phyloP scores from a whole-genome alignment of 1,140 invertebrate species.

The Scaptomyza pallida region DNA sequence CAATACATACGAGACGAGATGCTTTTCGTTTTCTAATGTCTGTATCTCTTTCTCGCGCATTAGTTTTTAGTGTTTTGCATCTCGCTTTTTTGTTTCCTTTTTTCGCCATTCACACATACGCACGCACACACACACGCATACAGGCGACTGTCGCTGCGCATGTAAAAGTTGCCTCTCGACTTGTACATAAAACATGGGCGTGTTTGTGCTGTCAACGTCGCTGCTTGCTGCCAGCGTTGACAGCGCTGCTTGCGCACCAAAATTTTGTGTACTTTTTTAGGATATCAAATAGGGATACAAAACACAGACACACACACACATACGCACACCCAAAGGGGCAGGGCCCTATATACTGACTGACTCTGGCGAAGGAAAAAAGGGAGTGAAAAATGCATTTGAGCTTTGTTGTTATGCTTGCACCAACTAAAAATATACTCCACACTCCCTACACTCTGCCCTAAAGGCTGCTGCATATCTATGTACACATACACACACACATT shows the following conservation, averaged over 20 bases:
- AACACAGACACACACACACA: conserved; percentile 25
- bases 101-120: conserved; percentile 49
- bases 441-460: conserved; percentile 1
- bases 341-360: conserved; percentile 43
- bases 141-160: conserved; percentile 29
- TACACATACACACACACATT: neutral
- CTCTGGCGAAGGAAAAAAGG: conserved; percentile 45
- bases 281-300: conserved; percentile 82
- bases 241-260: conserved; percentile 66
- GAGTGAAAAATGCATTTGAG: conserved; percentile 70
- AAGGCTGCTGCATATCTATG: neutral
- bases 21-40: conserved; percentile 80
- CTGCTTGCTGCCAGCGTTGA: conserved; percentile 30
- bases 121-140: conserved; percentile 20
- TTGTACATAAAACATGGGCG: conserved; percentile 82
- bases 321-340: conserved; percentile 7
- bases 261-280: conserved; percentile 83
- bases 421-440: conserved; percentile 70
- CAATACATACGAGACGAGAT: conserved; percentile 31
- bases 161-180: conserved; percentile 51
- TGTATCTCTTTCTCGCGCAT: conserved; percentile 83
- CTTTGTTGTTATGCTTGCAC: conserved; percentile 56
- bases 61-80: conserved; percentile 83
- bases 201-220: conserved; percentile 71
- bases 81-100: conserved; percentile 83